Evolutionary conservation across 2,113 vertebrate species (phyloP).

Genomic region (Ahaetulla prasina): DNA sequence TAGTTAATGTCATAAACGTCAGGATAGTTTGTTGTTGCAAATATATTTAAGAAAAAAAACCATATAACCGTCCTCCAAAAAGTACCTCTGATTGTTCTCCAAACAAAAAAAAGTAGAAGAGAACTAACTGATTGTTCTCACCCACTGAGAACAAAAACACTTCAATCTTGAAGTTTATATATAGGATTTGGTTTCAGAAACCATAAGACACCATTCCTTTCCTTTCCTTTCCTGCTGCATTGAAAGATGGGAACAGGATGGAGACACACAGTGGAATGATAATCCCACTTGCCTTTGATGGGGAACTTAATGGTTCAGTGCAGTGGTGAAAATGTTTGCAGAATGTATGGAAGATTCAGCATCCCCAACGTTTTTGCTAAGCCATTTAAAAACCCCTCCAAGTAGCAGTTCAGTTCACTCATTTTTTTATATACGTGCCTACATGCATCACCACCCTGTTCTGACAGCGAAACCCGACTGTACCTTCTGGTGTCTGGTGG

Average conservation of each 20-base stretch:
- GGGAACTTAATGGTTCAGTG: not conserved
- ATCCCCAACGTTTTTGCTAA: not conserved
- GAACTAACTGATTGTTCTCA: not conserved
- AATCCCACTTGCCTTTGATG: not conserved
- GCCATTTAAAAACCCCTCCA: not conserved
- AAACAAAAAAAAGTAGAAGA: not conserved
- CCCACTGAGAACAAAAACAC: not conserved
- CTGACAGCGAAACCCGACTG: too few species aligned
- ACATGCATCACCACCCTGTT: too few species aligned
- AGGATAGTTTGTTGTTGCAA: not conserved
- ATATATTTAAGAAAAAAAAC: not conserved
- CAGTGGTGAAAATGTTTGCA: not conserved
- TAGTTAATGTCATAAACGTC: not conserved
- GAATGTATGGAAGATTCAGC: not conserved
- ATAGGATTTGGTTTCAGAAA: not conserved
- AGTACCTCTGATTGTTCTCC: not conserved
- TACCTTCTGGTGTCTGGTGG: too few species aligned
- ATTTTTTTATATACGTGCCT: not conserved
- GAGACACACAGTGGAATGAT: not conserved
- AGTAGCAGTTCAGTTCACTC: not conserved
- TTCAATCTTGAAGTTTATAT: not conserved
- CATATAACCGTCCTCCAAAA: not conserved
- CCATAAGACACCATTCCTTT: not conserved
- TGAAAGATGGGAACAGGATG: not conserved
- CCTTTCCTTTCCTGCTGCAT: not conserved